phyloP scores from a whole-genome alignment of 1,140 invertebrate species.

The Pseudomyrmex dendroicus region DNA sequence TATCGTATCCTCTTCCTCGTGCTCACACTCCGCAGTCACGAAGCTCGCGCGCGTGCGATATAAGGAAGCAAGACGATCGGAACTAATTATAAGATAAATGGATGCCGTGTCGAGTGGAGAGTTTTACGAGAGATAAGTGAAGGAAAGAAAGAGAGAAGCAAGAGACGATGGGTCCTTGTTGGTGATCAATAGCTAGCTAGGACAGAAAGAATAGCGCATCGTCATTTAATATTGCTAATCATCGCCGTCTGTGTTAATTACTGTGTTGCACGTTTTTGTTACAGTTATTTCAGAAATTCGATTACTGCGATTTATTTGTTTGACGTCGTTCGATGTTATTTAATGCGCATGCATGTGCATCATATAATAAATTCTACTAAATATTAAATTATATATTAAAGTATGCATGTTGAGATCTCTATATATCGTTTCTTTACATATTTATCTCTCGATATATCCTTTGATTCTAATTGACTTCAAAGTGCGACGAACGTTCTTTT shows the following conservation, averaged over 20 bases:
- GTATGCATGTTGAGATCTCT: too few relatives aligned
- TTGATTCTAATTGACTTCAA: neutral
- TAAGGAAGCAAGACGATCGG: slow-evolving; percentile 62
- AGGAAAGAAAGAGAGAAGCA: slow-evolving; percentile 46
- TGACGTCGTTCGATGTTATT: neutral
- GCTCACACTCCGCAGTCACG: slow-evolving; percentile 1
- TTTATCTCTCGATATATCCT: too few relatives aligned
- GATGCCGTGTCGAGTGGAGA: slow-evolving; percentile 47
- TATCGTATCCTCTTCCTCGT: neutral
- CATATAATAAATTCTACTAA: neutral
- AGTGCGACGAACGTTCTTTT: neutral
- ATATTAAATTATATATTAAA: neutral
- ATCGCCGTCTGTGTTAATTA: slow-evolving; percentile 8
- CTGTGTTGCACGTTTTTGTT: slow-evolving; percentile 3
- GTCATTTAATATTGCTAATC: slow-evolving; percentile 61
- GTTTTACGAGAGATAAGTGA: slow-evolving; percentile 63
- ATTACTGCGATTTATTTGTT: slow-evolving; percentile 26
- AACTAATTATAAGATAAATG: slow-evolving; percentile 75
- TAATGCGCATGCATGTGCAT: too few relatives aligned
- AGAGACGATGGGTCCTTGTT: slow-evolving; percentile 46
- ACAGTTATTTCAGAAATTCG: slow-evolving; percentile 12
- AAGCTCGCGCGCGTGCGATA: slow-evolving; percentile 38
- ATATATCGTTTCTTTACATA: too few relatives aligned
- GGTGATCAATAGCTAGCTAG: slow-evolving; percentile 61
- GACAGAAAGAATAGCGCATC: slow-evolving; percentile 53